Percentiles rank a stretch among this genome's conserved stretches.
These are phyloP conservation scores for Enteromius argenteus DNA, from an alignment of 2,797 vertebrate species.

Conservation along the genomic window DNA sequence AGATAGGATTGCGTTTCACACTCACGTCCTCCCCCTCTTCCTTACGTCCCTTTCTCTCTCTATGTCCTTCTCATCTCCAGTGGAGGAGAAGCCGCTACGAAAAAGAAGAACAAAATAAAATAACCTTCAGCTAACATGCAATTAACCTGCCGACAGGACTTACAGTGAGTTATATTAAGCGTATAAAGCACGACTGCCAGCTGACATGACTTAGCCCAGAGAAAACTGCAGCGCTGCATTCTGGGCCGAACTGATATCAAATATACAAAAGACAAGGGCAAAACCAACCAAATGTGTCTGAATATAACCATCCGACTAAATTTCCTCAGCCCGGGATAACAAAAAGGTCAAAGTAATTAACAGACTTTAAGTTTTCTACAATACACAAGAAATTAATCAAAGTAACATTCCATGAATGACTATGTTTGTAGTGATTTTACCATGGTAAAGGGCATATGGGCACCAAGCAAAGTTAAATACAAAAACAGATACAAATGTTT, in stretches of 20 bases:
- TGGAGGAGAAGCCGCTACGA: slow-evolving; percentile 44
- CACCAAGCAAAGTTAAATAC: background rate
- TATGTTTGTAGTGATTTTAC: background rate
- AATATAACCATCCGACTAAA: slow-evolving; percentile 45
- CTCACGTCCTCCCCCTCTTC: slow-evolving; percentile 50
- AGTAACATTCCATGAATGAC: background rate
- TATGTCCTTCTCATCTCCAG: slow-evolving; percentile 55
- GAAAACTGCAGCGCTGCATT: slow-evolving; percentile 43
- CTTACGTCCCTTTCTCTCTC: slow-evolving; percentile 12
- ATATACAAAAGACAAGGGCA: slow-evolving; percentile 35
- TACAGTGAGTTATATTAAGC: slow-evolving; percentile 36
- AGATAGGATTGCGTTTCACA: slow-evolving; percentile 62
- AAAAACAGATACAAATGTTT: background rate
- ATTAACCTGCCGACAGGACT: slow-evolving; percentile 44
- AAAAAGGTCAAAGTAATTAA: slow-evolving; percentile 18
- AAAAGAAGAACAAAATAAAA: slow-evolving; percentile 54
- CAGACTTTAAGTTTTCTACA: background rate
- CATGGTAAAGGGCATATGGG: background rate
- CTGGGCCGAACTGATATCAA: slow-evolving; percentile 44
- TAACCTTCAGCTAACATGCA: slow-evolving; percentile 49
- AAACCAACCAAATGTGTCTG: slow-evolving; percentile 5
- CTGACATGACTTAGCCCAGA: slow-evolving; percentile 15
- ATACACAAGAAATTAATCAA: background rate
- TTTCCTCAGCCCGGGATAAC: slow-evolving; percentile 5
- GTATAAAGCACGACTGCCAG: slow-evolving; percentile 28